Percentiles rank a stretch among this genome's conserved stretches.
Evolutionary conservation across 2,113 vertebrate genomes (phyloP).

Genomic region (Tringa solitaria): DNA sequence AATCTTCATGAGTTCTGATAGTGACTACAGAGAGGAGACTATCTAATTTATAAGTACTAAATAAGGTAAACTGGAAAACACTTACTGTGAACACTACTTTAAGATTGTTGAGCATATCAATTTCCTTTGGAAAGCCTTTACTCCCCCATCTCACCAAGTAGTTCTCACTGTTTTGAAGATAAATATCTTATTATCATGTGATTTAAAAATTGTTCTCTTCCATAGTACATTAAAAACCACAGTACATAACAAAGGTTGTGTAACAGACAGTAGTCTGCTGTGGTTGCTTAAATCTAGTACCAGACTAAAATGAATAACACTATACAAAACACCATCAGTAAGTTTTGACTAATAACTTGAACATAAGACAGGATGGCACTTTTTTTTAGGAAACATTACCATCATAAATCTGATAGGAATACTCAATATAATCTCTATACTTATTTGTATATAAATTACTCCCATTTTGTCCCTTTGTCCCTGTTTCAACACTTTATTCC

Average conservation of each 20-base stretch:
- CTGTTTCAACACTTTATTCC: background rate
- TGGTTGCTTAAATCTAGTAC: background rate
- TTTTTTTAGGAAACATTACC: background rate
- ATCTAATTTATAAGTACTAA: background rate
- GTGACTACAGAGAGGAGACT: background rate
- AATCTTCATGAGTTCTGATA: background rate
- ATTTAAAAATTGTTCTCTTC: background rate
- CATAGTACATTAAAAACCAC: background rate
- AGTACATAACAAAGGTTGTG: background rate
- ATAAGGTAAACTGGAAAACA: background rate
- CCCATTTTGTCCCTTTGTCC: background rate
- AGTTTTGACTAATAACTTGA: background rate
- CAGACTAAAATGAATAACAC: background rate
- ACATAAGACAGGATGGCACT: rapidly evolving
- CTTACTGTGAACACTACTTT: conserved; percentile 99
- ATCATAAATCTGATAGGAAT: background rate
- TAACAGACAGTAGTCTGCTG: background rate
- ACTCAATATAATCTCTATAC: background rate
- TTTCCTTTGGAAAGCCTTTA: conserved; percentile 92
- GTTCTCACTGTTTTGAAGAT: conserved; percentile 85
- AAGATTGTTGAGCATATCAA: conserved; percentile 97
- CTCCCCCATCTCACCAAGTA: conserved; percentile 96
- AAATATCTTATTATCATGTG: background rate
- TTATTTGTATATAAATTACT: background rate
- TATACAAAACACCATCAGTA: background rate